Evolutionary conservation across 2,888 invertebrate genomes (phyloP).

Genomic region (Helicoverpa assulta): DNA sequence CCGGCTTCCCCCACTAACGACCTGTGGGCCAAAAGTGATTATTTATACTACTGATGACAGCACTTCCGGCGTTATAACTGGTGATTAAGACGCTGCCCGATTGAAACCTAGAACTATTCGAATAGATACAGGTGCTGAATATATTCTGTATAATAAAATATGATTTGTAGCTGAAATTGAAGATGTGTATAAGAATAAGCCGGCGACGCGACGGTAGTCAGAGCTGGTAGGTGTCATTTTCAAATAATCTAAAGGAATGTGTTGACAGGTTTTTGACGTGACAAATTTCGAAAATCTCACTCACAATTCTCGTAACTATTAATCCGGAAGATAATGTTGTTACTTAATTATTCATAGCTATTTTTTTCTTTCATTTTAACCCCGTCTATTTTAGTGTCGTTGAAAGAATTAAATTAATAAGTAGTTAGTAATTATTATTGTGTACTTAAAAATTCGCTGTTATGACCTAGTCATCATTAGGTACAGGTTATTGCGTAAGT

Average conservation of each 20-base stretch:
- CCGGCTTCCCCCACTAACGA: slow-evolving; percentile 76
- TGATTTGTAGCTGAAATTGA: slow-evolving; percentile 40
- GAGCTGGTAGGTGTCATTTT: slow-evolving; percentile 32
- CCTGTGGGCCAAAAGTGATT: slow-evolving; percentile 81
- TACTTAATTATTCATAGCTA: slow-evolving; percentile 10
- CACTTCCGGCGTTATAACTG: slow-evolving; percentile 82
- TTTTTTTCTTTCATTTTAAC: not conserved
- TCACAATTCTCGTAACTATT: slow-evolving; percentile 11
- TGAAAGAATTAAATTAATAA: not conserved
- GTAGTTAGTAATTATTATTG: not conserved
- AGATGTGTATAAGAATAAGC: slow-evolving; percentile 30
- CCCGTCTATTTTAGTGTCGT: not conserved
- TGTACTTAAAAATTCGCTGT: not conserved
- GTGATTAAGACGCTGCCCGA: slow-evolving; percentile 75
- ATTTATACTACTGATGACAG: slow-evolving; percentile 86
- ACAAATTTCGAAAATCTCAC: slow-evolving; percentile 30
- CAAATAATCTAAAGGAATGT: slow-evolving; percentile 23
- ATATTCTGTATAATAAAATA: slow-evolving; percentile 55
- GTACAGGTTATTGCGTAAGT: slow-evolving; percentile 27
- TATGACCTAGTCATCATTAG: slow-evolving; percentile 13
- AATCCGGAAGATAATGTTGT: not conserved
- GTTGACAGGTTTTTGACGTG: slow-evolving; percentile 46
- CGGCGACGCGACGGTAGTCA: slow-evolving; percentile 2
- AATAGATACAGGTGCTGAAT: slow-evolving; percentile 56
- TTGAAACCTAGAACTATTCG: slow-evolving; percentile 73